These are phyloP conservation scores for Vombatus ursinus DNA, from an alignment of 2,113 vertebrate species.

Conservation along the genomic window DNA sequence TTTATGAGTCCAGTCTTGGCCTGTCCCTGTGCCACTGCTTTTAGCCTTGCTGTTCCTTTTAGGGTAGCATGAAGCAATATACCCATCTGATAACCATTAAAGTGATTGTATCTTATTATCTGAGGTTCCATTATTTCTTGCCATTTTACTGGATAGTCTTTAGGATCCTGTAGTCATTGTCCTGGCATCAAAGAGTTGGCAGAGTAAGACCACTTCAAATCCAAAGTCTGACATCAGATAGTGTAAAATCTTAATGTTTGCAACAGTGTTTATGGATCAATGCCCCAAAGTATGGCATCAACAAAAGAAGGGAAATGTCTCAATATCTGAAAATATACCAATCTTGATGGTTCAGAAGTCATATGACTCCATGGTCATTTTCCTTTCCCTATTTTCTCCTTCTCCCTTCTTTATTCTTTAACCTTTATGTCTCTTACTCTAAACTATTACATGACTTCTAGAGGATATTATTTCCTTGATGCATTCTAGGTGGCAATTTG, in stretches of 20 bases:
- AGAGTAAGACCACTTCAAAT: background rate
- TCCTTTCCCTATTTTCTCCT: background rate
- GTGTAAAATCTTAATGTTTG: background rate
- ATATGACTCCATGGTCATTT: background rate
- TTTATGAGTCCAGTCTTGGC: background rate
- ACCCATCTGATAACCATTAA: background rate
- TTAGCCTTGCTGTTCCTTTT: background rate
- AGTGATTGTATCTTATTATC: background rate
- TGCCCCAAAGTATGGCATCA: background rate
- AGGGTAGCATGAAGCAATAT: background rate
- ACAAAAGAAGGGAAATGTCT: background rate
- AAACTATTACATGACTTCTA: background rate
- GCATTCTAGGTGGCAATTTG: background rate
- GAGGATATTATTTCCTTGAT: background rate
- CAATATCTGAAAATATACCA: background rate
- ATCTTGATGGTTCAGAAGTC: background rate
- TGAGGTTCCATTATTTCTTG: background rate
- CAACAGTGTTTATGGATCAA: background rate
- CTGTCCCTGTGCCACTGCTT: background rate
- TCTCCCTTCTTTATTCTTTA: background rate
- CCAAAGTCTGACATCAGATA: background rate
- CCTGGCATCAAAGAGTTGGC: background rate
- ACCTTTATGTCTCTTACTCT: background rate
- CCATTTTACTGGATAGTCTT: background rate
- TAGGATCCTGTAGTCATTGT: background rate